Evolutionary conservation across 2,888 invertebrate genomes (phyloP).

Genomic region (Papilio demoleus): DNA sequence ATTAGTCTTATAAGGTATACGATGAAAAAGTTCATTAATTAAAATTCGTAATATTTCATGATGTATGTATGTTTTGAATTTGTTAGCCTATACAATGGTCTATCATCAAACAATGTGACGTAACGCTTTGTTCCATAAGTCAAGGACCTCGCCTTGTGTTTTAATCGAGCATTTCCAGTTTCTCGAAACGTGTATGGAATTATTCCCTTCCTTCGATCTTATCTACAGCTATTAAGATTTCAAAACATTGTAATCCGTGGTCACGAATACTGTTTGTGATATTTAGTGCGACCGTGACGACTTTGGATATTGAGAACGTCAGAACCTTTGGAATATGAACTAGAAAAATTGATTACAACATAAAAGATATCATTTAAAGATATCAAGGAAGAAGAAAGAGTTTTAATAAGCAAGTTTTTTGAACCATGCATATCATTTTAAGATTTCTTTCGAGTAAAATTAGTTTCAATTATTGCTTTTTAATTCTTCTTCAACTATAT

Average conservation of each 20-base stretch:
- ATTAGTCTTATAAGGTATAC: no score
- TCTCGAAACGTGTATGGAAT: constrained; percentile 63
- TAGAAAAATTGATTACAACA: not conserved
- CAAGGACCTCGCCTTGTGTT: constrained; percentile 62
- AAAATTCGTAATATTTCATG: not conserved
- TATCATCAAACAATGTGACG: constrained; percentile 44
- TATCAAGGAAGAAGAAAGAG: not conserved
- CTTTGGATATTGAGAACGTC: not conserved
- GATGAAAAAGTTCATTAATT: not conserved
- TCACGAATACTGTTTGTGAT: constrained; percentile 46
- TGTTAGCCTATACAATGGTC: constrained; percentile 43
- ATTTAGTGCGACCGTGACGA: constrained; percentile 23
- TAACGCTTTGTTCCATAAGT: constrained; percentile 56
- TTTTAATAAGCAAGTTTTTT: no score
- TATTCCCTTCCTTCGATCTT: constrained; percentile 60
- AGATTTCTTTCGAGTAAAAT: no score
- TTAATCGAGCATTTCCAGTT: constrained; percentile 63
- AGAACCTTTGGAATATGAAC: not conserved
- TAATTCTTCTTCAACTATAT: no score
- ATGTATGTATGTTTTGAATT: constrained; percentile 27
- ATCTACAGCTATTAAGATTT: constrained; percentile 55
- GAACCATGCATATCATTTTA: no score
- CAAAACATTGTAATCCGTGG: constrained; percentile 55
- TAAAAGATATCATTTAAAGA: no score
- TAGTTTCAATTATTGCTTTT: no score